These are phyloP conservation scores for Napeogenes inachia DNA, from an alignment of 2,888 invertebrate genomes.

Conservation along the genomic window DNA sequence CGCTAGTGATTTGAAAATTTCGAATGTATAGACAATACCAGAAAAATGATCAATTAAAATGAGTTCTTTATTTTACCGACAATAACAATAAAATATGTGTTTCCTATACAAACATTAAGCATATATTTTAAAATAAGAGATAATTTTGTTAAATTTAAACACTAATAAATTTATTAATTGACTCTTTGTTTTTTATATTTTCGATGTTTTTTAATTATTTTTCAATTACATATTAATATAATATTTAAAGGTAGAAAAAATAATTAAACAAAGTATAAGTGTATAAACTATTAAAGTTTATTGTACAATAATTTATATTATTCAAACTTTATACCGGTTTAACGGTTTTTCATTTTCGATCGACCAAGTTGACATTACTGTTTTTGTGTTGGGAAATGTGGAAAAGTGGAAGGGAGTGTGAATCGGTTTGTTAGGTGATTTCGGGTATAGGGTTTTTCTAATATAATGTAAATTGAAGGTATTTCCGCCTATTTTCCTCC, in stretches of 20 bases:
- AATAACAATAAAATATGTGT: too few relatives aligned
- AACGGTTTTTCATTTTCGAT: constrained; percentile 23
- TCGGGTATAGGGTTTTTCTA: constrained; percentile 50
- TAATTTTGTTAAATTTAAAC: too few relatives aligned
- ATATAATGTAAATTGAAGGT: constrained; percentile 40
- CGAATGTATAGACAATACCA: constrained; percentile 3
- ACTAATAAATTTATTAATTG: too few relatives aligned
- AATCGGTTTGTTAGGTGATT: constrained; percentile 41
- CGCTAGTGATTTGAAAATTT: constrained; percentile 45
- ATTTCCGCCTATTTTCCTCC: constrained; percentile 35
- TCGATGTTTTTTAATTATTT: too few relatives aligned
- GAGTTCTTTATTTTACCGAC: not conserved
- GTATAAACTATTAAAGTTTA: too few relatives aligned
- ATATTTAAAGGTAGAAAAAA: too few relatives aligned
- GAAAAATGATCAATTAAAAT: constrained; percentile 6
- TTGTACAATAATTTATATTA: not conserved
- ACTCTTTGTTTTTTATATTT: too few relatives aligned
- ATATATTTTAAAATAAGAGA: too few relatives aligned
- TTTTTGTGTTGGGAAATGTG: constrained; percentile 35
- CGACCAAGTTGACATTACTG: constrained; percentile 67
- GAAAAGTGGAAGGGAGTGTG: constrained; percentile 45
- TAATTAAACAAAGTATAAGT: too few relatives aligned
- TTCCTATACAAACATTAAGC: too few relatives aligned
- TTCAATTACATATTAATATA: too few relatives aligned
- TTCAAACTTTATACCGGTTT: constrained; percentile 1